phyloP scores from a whole-genome alignment of 2,888 invertebrate genomes.

The Callyntrura guangdongensis region DNA sequence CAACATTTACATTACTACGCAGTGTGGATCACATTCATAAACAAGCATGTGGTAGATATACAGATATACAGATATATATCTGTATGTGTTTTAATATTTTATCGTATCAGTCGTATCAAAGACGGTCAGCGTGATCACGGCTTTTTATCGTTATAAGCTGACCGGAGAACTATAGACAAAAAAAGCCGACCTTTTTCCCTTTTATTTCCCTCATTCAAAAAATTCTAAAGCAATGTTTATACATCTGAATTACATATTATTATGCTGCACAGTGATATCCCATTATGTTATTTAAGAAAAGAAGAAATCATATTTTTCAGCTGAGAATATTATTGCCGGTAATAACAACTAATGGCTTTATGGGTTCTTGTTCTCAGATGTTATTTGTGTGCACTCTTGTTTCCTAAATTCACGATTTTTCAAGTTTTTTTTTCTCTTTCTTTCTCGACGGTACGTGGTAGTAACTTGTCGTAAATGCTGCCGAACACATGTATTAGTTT shows the following conservation, averaged over 20 bases:
- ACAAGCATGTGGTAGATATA: conserved; percentile 66
- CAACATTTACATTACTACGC: conserved; percentile 76
- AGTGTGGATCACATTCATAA: conserved; percentile 59
- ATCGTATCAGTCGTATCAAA: conserved; percentile 53
- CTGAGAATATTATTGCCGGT: conserved; percentile 68
- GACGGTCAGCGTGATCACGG: conserved; percentile 53
- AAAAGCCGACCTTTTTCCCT: conserved; percentile 45
- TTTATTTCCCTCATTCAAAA: conserved; percentile 18
- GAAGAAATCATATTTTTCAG: conserved; percentile 61
- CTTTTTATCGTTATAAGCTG: conserved; percentile 14
- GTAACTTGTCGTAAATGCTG: conserved; percentile 27
- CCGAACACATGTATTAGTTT: no score
- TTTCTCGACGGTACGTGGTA: no score
- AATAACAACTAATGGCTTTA: conserved; percentile 79
- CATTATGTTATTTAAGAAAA: conserved; percentile 25
- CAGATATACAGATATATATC: no score
- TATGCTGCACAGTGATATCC: conserved; percentile 42
- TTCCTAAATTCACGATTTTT: conserved; percentile 17
- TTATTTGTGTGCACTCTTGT: conserved; percentile 39
- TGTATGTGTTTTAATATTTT: conserved; percentile 53
- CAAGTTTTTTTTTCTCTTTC: not conserved
- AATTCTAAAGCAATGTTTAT: conserved; percentile 66
- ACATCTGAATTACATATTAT: conserved; percentile 59
- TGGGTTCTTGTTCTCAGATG: conserved; percentile 46
- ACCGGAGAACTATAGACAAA: conserved; percentile 38